A percentile compares a stretch with the other conserved stretches of the same genome.
phyloP scores from a whole-genome alignment of 1,140 invertebrate species.

The Bombus fervidus region DNA sequence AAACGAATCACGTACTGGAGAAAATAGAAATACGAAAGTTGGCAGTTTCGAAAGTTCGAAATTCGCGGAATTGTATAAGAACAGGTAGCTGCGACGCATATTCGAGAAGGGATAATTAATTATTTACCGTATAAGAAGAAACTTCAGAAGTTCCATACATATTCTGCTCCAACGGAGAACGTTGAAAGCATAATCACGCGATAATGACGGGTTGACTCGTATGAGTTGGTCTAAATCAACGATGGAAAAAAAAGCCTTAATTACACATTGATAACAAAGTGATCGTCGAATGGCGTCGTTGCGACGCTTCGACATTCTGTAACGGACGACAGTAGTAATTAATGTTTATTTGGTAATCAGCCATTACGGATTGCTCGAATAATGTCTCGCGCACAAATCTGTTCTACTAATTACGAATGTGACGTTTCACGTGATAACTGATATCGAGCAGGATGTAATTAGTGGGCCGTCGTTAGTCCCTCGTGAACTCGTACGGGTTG shows the following conservation, averaged over 20 bases:
- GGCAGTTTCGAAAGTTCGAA: neutral
- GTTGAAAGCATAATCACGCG: conserved; percentile 14
- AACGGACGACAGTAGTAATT: conserved; percentile 23
- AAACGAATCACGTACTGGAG: neutral
- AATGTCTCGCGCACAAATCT: conserved; percentile 27
- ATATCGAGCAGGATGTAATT: conserved; percentile 31
- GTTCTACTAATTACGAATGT: conserved; percentile 36
- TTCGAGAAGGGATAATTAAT: neutral
- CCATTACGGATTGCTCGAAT: conserved; percentile 12
- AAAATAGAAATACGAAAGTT: neutral
- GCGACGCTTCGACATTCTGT: neutral
- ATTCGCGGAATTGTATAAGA: neutral
- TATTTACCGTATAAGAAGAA: neutral
- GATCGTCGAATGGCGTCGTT: neutral
- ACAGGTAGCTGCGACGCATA: neutral
- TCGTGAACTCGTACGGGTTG: neutral
- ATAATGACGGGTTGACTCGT: neutral
- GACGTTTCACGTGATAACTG: conserved; percentile 30
- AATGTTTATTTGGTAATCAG: conserved; percentile 39
- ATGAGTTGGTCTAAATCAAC: neutral
- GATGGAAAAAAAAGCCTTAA: neutral
- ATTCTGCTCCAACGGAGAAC: neutral
- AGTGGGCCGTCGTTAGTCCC: conserved; percentile 21
- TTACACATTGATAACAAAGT: conserved; percentile 1
- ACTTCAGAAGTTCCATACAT: neutral